Evolutionary conservation across 1,140 invertebrate genomes (phyloP), one percentile per base, ranked within the genome.

Genomic region (Araneus ventricosus): DNA sequence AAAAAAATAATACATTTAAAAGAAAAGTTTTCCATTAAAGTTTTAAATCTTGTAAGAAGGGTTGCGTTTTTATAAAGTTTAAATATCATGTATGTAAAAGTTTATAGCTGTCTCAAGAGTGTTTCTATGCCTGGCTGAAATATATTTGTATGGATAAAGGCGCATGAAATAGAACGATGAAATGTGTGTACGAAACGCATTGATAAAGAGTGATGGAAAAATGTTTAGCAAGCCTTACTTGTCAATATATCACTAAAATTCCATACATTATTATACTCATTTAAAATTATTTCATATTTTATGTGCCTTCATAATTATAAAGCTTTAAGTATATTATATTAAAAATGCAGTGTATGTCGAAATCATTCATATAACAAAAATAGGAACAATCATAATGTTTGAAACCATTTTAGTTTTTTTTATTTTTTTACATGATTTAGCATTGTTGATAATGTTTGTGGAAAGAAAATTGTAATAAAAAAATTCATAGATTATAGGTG

Each of bases 221-320:
- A 34, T 20, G 30, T 34, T 67, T 75, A 34, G 20, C 17, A 37
- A 75, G 70, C 20, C 34, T 75, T 75, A 37, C 34, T 75, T 75
- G 34, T 75, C 20, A 34, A 75, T 75, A 20, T 37, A 34, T 34
- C 30, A 20, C 6, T 22, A 75, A 75, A 37, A 34, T 75, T 75
- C 17, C 30, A 75, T 20, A 5, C 30, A 14, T 34, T 75, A 34
- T 22, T 14, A 67, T 27, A 20, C 34, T 4, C 7, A 30, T 27
- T 75, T 34, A 34, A 67, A 75, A 30, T 75, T 75, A 75, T 75
- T 34, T 34, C 30, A 75, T 37, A 37, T 75, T 75, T 75, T 75
- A 37, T 14, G 70, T 75, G 70, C 70, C 70, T 75, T 75, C 70
- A 37, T 75, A 37, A 37, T 20, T 75, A 75, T 70, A 75, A 37